These are phyloP conservation scores for Schlechtendalia chinensis DNA, from an alignment of 1,140 invertebrate genomes.

Conservation along the genomic window DNA sequence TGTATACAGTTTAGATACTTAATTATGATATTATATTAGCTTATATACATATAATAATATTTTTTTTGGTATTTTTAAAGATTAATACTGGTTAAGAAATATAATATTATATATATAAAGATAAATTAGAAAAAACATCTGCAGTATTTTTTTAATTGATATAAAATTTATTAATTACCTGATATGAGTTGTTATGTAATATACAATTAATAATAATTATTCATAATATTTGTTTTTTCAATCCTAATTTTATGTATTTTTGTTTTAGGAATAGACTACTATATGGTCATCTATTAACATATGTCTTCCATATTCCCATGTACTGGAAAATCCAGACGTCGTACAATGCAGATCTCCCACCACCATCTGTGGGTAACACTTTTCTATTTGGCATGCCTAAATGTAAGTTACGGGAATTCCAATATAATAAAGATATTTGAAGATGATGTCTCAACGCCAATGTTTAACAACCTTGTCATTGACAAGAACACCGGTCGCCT, in stretches of 20 bases:
- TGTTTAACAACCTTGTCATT: conserved; percentile 83
- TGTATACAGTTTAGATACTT: no score
- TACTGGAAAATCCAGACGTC: conserved; percentile 37
- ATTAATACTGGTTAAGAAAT: no score
- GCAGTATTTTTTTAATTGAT: no score
- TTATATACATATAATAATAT: no score
- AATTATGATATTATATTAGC: no score
- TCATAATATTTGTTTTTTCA: conserved; percentile 2
- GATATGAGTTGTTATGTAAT: no score
- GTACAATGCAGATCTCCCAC: conserved; percentile 46
- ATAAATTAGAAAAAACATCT: no score
- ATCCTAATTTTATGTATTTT: conserved; percentile 17
- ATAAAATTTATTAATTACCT: no score
- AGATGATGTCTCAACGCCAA: conserved; percentile 60
- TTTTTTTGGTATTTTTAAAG: no score
- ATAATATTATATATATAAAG: no score
- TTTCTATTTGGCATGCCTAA: conserved; percentile 36
- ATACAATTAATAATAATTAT: no score
- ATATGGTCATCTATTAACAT: conserved; percentile 23
- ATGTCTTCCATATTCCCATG: conserved; percentile 48
- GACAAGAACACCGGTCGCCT: conserved; percentile 88
- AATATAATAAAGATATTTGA: conserved; percentile 48
- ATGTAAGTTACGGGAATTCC: conserved; percentile 28
- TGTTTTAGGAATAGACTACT: conserved; percentile 38
- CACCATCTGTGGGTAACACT: conserved; percentile 35